Evolutionary conservation across 2,797 vertebrate genomes (phyloP), one percentile per base, ranked within the genome.

Genomic region (Tenualosa thibaudeaui): DNA sequence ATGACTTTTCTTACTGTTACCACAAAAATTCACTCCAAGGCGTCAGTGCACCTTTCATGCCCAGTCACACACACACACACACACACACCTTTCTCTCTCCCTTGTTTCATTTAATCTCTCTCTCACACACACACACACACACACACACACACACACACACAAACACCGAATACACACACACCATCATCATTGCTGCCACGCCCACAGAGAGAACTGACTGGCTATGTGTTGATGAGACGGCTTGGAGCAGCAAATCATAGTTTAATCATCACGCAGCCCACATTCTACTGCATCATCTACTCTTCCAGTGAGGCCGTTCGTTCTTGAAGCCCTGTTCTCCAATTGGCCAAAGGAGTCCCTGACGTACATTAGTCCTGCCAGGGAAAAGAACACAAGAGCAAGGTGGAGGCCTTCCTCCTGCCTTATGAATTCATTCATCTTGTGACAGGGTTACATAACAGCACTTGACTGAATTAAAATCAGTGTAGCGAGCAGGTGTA

Each of bases 401-500:
- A 84, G 19, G 81, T 81, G 49, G 49, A 82, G 81, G 81, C 22
- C 54, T 54, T 82, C 82, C 53, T 83, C 2, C 68, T 86, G 46
- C 75, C 81, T 54, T 83, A 50, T 81, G 84, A 83, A 83, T 60
- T 84, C 40, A 86, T 89, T 84, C 83, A 86, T 86, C 68, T 85
- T 53, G 60, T 51, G 84, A 85, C 84, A 88, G 83, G 85, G 65
- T 88, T 88, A 71, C 81, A 84, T 87, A 86, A 88, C 84, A 86
- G 78, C 86, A 50, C 85, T 81, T 86, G 85, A 87, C 81, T 86
- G 81, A 83, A 81, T 86, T 88, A 83, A 82, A 85, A 19, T 81
- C 81, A 43, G 5, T 62, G 58, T 2, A 8, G 58, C 19, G 19
- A 19, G 54, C 58, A 62, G 58, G 58, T 62, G n/a, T 62, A n/a